These are phyloP conservation scores for Laspeyria flexula DNA, from an alignment of 2,888 invertebrate species.

Conservation along the genomic window DNA sequence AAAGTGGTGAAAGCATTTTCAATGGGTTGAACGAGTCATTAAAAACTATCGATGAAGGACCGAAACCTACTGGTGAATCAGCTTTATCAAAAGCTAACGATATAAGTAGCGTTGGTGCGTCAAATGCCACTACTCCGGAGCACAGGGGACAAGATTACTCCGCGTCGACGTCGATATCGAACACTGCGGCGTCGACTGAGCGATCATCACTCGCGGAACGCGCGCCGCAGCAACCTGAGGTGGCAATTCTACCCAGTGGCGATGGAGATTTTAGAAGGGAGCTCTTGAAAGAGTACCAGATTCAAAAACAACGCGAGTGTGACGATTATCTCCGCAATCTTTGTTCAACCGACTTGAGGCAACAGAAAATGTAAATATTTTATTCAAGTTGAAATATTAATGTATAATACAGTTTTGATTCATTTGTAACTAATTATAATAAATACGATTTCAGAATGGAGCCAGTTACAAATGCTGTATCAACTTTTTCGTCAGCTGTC, in stretches of 20 bases:
- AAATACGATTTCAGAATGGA: slow-evolving; percentile 67
- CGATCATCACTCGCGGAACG: slow-evolving; percentile 68
- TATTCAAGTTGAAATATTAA: slow-evolving; percentile 15
- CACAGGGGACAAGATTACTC: slow-evolving; percentile 89
- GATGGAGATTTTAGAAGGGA: slow-evolving; percentile 87
- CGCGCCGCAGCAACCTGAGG: slow-evolving; percentile 62
- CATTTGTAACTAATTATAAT: slow-evolving; percentile 5
- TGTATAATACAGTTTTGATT: not conserved
- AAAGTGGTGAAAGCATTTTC: slow-evolving; percentile 91
- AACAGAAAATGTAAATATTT: slow-evolving; percentile 70
- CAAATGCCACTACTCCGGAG: slow-evolving; percentile 89
- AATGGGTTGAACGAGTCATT: slow-evolving; percentile 88
- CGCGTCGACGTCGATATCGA: slow-evolving; percentile 86
- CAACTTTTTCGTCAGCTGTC: slow-evolving; percentile 54
- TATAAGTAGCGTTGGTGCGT: slow-evolving; percentile 67
- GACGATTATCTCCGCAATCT: slow-evolving; percentile 80
- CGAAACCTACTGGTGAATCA: slow-evolving; percentile 67
- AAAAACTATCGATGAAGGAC: slow-evolving; percentile 70
- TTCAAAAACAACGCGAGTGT: slow-evolving; percentile 89
- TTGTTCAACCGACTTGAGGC: slow-evolving; percentile 71
- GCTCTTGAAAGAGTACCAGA: slow-evolving; percentile 92
- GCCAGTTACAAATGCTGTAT: slow-evolving; percentile 55
- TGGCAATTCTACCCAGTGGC: slow-evolving; percentile 53
- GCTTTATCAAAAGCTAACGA: slow-evolving; percentile 61
- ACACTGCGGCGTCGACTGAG: slow-evolving; percentile 89